Percentiles rank a stretch among this genome's conserved stretches.
Conservation (phyloP, 2,797 vertebrate genomes). For the Petrocephalus sullivani region DNA sequence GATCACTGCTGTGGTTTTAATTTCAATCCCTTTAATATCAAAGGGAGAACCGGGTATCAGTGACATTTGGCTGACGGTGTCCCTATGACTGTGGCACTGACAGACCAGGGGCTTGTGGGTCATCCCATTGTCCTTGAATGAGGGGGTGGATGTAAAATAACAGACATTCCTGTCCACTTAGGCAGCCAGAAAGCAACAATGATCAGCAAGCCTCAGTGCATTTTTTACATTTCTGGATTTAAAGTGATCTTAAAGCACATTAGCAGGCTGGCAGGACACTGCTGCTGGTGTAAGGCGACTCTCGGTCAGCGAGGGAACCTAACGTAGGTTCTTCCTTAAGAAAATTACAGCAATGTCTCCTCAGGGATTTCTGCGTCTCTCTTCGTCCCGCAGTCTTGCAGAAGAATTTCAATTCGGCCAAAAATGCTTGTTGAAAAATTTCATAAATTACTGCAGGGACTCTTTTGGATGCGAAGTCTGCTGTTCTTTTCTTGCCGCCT, state of each 20-base stretch:
- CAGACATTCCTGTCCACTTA: not conserved
- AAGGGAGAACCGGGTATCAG: not conserved
- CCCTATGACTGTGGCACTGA: not conserved
- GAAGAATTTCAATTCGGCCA: not conserved
- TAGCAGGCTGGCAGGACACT: not conserved
- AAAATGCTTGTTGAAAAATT: not conserved
- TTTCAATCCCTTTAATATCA: not conserved
- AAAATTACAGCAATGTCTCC: not conserved
- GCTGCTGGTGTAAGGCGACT: not conserved
- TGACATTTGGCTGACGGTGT: no score
- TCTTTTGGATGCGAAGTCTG: not conserved
- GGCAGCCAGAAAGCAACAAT: not conserved
- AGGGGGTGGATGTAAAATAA: not conserved
- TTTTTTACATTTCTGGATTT: conserved; percentile 1
- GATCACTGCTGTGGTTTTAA: not conserved
- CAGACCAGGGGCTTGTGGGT: not conserved
- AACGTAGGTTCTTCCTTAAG: not conserved
- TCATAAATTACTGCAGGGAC: not conserved
- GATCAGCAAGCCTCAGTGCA: not conserved
- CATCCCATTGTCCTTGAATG: not conserved
- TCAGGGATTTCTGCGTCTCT: not conserved
- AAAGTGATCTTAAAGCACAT: not conserved
- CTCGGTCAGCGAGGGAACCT: not conserved
- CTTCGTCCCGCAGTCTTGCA: not conserved
- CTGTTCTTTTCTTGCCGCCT: not conserved